Conservation (phyloP, 1,140 invertebrate genomes). For the Ostrea edulis region DNA sequence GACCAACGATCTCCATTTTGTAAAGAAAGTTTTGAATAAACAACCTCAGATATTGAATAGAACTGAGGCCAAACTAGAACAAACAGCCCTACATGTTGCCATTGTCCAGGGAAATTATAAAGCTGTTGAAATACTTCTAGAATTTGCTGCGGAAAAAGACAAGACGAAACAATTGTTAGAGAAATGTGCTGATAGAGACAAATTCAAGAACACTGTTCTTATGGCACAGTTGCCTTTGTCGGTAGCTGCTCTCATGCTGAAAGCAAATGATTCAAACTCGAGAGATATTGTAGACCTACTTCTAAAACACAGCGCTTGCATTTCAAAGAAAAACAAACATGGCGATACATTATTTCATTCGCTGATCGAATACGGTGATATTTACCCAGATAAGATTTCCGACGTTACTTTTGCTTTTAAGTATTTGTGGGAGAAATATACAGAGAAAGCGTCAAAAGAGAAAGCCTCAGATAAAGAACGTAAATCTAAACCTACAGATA, state of each 20-base stretch:
- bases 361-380: constrained; percentile 60
- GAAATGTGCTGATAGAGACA: constrained; percentile 53
- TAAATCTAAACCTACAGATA: background rate
- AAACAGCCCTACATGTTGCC: constrained; percentile 65
- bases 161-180: constrained; percentile 44
- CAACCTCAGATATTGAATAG: constrained; percentile 50
- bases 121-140: constrained; percentile 53
- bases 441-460: background rate
- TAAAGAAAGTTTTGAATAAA: constrained; percentile 42
- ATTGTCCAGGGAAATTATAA: constrained; percentile 62
- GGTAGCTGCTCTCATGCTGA: constrained; percentile 63
- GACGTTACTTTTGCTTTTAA: constrained; percentile 48
- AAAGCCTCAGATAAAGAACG: no score
- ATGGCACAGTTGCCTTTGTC: constrained; percentile 67
- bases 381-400: constrained; percentile 62
- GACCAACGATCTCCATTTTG: constrained; percentile 22
- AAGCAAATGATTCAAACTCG: constrained; percentile 42
- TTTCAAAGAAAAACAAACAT: constrained; percentile 52
- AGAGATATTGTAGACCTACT: constrained; percentile 57
- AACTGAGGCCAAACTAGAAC: constrained; percentile 51
- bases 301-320: constrained; percentile 48
- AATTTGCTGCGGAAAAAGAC: background rate
- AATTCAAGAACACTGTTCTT: constrained; percentile 66
- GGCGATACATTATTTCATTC: constrained; percentile 68
- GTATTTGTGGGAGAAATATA: background rate